Evolutionary conservation across 2,113 vertebrate genomes (phyloP), one percentile per base, ranked within the genome.

Genomic region (Semnopithecus entellus): DNA sequence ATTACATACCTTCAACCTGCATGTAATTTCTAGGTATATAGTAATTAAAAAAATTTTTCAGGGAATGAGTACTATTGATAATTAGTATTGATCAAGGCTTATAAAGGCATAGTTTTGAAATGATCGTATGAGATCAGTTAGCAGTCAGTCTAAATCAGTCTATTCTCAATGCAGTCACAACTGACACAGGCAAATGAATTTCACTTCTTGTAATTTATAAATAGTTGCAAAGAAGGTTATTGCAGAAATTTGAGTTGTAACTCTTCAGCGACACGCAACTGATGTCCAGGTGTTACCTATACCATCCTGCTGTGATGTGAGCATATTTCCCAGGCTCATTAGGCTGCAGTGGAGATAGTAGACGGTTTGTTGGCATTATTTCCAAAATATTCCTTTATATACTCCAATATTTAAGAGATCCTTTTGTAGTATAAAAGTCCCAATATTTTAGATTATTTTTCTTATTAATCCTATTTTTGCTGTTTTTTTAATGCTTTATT

Each of bases 161-260:
- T 94, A 96, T 79, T 85, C 79, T 84, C 50, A 52, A 52, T n/a
- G 25, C 23, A 52, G 55, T 85, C 14, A 38, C 23, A 75, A 30
- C 10, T 73, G 68, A 43, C 50, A 66, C 11, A 68, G 59, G 20
- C 55, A 90, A 83, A 38, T 75, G 59, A 59, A 7, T 73, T 68
- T 95, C 61, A 72, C 20, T 97, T 96, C 20, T 97, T 96, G 50
- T 90, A 48, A 66, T 92, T 92, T 90, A 61, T 7, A 82, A 64
- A 61, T 55, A 57, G 61, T 82, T 75, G 32, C 50, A 88, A 75
- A 59, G 57, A 91, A 78, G 17, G 16, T 86, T 25, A 80, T 78
- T 80, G 18, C 11, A 79, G 20, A 32, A 45, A 72, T 50, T 85
- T 40, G 55, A 87, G 23, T 79, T 55, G 5, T 30, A 68, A 55